Evolutionary conservation across 2,113 vertebrate species (phyloP), one percentile per base, ranked within the genome.

Genomic region (Anguilla rostrata): DNA sequence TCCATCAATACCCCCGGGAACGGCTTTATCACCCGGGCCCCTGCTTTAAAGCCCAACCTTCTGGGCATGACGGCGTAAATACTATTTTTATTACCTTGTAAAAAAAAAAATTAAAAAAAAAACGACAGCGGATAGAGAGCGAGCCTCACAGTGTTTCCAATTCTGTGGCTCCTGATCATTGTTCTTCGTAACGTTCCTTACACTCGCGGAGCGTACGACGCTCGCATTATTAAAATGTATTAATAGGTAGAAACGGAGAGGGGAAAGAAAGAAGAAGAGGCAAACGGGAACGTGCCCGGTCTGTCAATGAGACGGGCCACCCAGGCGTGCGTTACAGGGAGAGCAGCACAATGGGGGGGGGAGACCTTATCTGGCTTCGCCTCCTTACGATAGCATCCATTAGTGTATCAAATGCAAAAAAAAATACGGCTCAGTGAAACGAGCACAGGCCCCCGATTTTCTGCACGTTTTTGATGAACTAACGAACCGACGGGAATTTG

Each of bases 71-170:
- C 86, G 39, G 82, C 71, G 84, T 60, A 84, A 87, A 87, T 49
- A 83, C 49, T 29, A 20, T 63, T 83, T 87, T 87, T 71, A 84
- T 80, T 84, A 71, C 53, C 83, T 81, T 43, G 83, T 84, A 49
- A 66, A 87, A 82, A 66, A 71, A 82, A 14, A 78, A n/a, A n/a
- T n/a, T n/a, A n/a, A 78, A 78, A 34, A 78, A 80, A 39, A 83
- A 84, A 16, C 9, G 34, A 18, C 34, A 43, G 80, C 85, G 81
- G 12, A 78, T 39, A 80, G 85, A 40, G 85, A 40, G 78, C 80
- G 7, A 71, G 79, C 29, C 84, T 60, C 85, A 34, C 78, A 60
- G n/a, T 39, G 22, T 14, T 86, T 86, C 49, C 49, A 60, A 41
- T 16, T 86, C 34, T 81, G 14, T n/a, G 26, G 85, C 85, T 39